Percentiles rank a stretch among this genome's conserved stretches.
phyloP scores from a whole-genome alignment of 2,797 vertebrate genomes.

The Cuniculus paca region DNA sequence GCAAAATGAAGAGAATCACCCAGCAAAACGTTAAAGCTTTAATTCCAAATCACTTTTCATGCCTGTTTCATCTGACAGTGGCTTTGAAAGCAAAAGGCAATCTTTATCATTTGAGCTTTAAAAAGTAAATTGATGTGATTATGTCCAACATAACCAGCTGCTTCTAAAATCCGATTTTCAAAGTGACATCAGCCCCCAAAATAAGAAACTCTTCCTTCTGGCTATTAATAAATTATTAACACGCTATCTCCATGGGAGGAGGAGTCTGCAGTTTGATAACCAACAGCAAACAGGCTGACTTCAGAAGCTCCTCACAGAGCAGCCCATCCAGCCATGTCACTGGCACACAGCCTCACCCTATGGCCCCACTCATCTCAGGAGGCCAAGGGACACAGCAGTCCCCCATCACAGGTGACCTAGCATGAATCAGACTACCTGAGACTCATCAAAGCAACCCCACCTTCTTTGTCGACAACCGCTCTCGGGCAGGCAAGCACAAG shows the following conservation, averaged over 20 bases:
- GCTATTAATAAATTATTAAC: slow-evolving; percentile 78
- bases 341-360: background rate
- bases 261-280: background rate
- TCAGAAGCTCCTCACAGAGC: background rate
- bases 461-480: background rate
- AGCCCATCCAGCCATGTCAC: background rate
- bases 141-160: slow-evolving; percentile 79
- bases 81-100: slow-evolving; percentile 84
- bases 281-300: background rate
- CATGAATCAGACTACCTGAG: accelerated
- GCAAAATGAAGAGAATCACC: slow-evolving; percentile 61
- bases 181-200: slow-evolving; percentile 62
- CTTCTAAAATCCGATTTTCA: slow-evolving; percentile 77
- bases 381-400: background rate
- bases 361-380: background rate
- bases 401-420: no score
- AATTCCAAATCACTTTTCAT: slow-evolving; percentile 81
- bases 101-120: slow-evolving; percentile 85
- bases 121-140: slow-evolving; percentile 82
- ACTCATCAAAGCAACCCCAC: background rate
- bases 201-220: slow-evolving; percentile 64
- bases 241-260: slow-evolving; percentile 30
- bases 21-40: slow-evolving; percentile 79
- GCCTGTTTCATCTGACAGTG: slow-evolving; percentile 80
- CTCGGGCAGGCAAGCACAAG: background rate